Base-by-base conservation (phyloP, 35 echinoderm and acorn worm genomes). In the Apostichopus parvimensis region DNA sequence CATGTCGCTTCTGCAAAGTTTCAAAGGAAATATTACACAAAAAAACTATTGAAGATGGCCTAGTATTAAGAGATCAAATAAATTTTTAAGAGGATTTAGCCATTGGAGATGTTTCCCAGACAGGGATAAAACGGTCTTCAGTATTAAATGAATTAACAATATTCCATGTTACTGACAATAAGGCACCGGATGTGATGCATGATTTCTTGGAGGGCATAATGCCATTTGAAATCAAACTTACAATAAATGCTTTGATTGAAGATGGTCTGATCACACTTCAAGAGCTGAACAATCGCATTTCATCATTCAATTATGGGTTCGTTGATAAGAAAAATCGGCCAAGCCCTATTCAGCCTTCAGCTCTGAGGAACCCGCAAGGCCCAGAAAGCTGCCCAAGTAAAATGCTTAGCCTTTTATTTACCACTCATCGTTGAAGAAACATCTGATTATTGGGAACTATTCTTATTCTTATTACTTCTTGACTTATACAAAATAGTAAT, bases 401-500 rank as follows among this genome's bases (percentile, higher is more conserved):
- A 79, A 18, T 93, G 92, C 23, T 62, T 93, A 64, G 25, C 61
- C 45, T 56, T 88, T 13, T 88, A 89, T 80, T 79, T 93, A 65
- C 92, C 92, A 89, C 73, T 93, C 2, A 88, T 93, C 62, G 79
- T 93, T 57, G 53, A 88, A 52, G 73, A 77, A 68, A 4, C 76
- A 6, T 93, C 45, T 79, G 83, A 88, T 13, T 56, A 61, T 73
- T 93, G 92, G 92, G 92, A 93, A 66, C 18, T 93, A 23, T 79
- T 88, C 2, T 79, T 93, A 23, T 79, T 88, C 2, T 79, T 93
- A 61, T 26, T 93, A 52, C 12, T 93, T 8, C 23, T 93, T 25
- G 84, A 93, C 55, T 80, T 93, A 11, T 88, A 64, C 85, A 93
- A 93, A 57, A 87, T 93, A 45, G 60, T 93, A 14, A 93, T 53